Conservation (phyloP, 2,888 invertebrate species). For the Euplagia quadripunctaria region DNA sequence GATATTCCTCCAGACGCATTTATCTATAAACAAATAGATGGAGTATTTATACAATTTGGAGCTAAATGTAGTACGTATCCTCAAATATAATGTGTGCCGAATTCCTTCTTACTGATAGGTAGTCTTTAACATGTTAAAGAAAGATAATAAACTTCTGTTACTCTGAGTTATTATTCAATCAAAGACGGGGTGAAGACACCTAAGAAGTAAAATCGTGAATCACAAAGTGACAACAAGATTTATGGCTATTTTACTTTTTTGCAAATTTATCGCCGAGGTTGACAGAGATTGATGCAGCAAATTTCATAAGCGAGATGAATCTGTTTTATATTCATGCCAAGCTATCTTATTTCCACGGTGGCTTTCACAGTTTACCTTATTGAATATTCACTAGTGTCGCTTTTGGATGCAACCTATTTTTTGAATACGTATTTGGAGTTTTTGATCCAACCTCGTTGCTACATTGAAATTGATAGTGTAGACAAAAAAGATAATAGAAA, state of each 20-base stretch:
- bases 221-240: slow-evolving; percentile 43
- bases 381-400: slow-evolving; percentile 29
- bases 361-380: slow-evolving; percentile 17
- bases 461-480: not conserved
- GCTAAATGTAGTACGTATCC: too few relatives aligned
- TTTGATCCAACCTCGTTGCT: not conserved
- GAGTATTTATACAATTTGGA: too few relatives aligned
- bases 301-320: slow-evolving; percentile 35
- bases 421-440: not conserved
- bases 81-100: too few relatives aligned
- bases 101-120: not conserved
- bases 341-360: slow-evolving; percentile 26
- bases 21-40: too few relatives aligned
- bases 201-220: slow-evolving; percentile 25
- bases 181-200: not conserved
- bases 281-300: slow-evolving; percentile 49
- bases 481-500: not conserved
- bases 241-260: slow-evolving; percentile 37
- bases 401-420: slow-evolving; percentile 6
- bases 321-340: slow-evolving; percentile 34
- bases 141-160: not conserved
- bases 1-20: too few relatives aligned
- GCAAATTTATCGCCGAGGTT: slow-evolving; percentile 42
- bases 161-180: not conserved
- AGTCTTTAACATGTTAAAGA: not conserved